A percentile compares a stretch with the other conserved stretches of the same genome.
Evolutionary conservation across 2,888 invertebrate species (phyloP).

Genomic region (Dynastes tityus): DNA sequence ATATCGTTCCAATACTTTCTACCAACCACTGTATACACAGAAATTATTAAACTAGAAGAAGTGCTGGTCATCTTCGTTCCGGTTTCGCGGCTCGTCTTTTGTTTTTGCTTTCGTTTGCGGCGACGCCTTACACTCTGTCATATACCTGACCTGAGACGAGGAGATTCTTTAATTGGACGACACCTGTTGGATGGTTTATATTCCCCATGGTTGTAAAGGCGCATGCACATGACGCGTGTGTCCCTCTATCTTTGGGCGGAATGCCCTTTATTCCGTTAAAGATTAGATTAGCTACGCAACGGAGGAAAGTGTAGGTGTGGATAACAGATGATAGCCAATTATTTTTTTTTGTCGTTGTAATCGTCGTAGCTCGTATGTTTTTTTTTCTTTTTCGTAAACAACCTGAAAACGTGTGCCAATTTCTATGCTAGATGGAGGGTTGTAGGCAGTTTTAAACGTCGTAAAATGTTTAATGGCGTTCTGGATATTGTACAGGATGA

Average conservation of each 20-base stretch:
- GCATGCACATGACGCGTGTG: conserved; percentile 7
- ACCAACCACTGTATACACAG: neutral
- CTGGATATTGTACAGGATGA: too few species aligned
- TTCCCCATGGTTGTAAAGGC: neutral
- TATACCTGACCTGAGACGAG: conserved; percentile 7
- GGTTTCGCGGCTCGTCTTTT: neutral
- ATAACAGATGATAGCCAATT: conserved; percentile 21
- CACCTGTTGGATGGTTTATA: conserved; percentile 12
- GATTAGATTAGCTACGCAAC: conserved; percentile 10
- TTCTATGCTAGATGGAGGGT: neutral
- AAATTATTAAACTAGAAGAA: neutral
- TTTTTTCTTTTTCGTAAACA: neutral
- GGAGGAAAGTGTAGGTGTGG: conserved; percentile 10
- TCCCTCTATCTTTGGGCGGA: conserved; percentile 7
- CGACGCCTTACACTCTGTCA: neutral
- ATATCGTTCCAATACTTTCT: neutral
- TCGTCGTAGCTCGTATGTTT: neutral
- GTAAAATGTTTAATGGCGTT: neutral
- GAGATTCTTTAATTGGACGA: conserved; percentile 36
- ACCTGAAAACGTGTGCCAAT: conserved; percentile 8
- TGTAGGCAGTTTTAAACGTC: neutral
- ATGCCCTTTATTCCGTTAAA: neutral
- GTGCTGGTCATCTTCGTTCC: conserved; percentile 5
- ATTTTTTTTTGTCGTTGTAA: neutral
- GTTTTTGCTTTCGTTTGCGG: conserved; percentile 4